A percentile compares a stretch with the other conserved stretches of the same genome.
Conservation (phyloP, 1,140 invertebrate species). For the Sitophilus oryzae region DNA sequence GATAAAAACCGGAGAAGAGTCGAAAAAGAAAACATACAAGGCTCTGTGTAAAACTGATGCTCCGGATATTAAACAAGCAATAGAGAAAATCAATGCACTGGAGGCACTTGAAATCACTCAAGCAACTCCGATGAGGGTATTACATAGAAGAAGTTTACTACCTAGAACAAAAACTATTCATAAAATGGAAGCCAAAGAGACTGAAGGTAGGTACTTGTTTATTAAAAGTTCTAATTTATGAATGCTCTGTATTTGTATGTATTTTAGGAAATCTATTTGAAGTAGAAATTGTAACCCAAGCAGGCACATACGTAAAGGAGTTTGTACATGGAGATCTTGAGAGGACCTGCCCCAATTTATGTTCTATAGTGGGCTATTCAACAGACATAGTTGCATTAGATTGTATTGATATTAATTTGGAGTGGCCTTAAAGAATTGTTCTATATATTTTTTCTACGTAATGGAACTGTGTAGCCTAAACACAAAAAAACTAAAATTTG, state of each 20-base stretch:
- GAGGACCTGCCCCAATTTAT: slow-evolving; percentile 67
- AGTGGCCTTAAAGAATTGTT: slow-evolving; percentile 58
- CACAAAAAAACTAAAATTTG: no score
- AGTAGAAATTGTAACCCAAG: slow-evolving; percentile 74
- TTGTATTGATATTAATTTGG: slow-evolving; percentile 60
- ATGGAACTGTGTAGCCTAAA: no score
- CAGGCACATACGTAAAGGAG: slow-evolving; percentile 96
- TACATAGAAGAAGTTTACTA: slow-evolving; percentile 72
- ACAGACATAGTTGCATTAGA: slow-evolving; percentile 71
- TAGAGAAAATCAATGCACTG: slow-evolving; percentile 47
- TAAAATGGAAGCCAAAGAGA: slow-evolving; percentile 49
- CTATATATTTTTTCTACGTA: no score
- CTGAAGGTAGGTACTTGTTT: no score
- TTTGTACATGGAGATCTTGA: slow-evolving; percentile 94
- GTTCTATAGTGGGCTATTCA: slow-evolving; percentile 53
- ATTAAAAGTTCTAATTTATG: no score
- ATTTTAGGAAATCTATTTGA: slow-evolving; percentile 51
- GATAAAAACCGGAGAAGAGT: slow-evolving; percentile 81
- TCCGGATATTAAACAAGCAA: slow-evolving; percentile 48
- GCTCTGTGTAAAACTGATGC: slow-evolving; percentile 63
- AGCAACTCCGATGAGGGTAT: slow-evolving; percentile 76
- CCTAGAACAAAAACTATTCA: slow-evolving; percentile 59
- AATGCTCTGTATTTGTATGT: not conserved
- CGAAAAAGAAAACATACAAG: slow-evolving; percentile 77
- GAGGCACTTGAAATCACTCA: slow-evolving; percentile 47